phyloP scores from a whole-genome alignment of 2,797 vertebrate species.

The Sparus aurata region DNA sequence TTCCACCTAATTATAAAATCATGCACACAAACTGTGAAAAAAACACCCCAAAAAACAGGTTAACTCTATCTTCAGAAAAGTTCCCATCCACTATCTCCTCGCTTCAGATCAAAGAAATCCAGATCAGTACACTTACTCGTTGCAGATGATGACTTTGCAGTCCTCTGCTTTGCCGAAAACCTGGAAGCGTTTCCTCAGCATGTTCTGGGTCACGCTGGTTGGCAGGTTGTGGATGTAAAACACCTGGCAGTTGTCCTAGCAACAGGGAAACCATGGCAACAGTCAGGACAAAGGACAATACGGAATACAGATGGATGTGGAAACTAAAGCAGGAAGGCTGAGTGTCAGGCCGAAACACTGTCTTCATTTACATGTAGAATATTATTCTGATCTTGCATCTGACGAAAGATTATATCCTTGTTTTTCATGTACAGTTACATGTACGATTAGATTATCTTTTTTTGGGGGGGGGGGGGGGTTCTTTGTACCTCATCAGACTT shows the following conservation, averaged over 20 bases:
- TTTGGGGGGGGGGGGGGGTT: neutral
- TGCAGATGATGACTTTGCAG: slow-evolving; percentile 94
- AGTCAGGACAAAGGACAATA: slow-evolving; percentile 69
- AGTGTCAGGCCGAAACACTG: neutral
- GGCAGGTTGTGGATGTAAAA: slow-evolving; percentile 96
- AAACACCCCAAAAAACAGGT: neutral
- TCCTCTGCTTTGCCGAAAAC: slow-evolving; percentile 95
- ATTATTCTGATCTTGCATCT: neutral
- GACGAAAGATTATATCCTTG: neutral
- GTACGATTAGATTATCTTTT: no score
- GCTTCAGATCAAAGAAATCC: neutral
- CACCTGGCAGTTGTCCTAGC: slow-evolving; percentile 95
- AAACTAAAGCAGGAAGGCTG: slow-evolving; percentile 34
- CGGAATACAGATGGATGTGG: slow-evolving; percentile 45
- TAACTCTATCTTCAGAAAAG: neutral
- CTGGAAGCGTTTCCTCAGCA: slow-evolving; percentile 96
- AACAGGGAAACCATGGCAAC: slow-evolving; percentile 81
- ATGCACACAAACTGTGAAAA: neutral
- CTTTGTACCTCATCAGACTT: slow-evolving; percentile 83
- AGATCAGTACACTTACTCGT: slow-evolving; percentile 81
- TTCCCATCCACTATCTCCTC: neutral
- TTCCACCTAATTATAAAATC: neutral
- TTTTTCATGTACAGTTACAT: neutral
- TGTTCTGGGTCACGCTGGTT: slow-evolving; percentile 92
- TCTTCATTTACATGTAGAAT: neutral